These are phyloP conservation scores for Philopedon plagiatum DNA, from an alignment of 2,888 invertebrate genomes.

Conservation along the genomic window DNA sequence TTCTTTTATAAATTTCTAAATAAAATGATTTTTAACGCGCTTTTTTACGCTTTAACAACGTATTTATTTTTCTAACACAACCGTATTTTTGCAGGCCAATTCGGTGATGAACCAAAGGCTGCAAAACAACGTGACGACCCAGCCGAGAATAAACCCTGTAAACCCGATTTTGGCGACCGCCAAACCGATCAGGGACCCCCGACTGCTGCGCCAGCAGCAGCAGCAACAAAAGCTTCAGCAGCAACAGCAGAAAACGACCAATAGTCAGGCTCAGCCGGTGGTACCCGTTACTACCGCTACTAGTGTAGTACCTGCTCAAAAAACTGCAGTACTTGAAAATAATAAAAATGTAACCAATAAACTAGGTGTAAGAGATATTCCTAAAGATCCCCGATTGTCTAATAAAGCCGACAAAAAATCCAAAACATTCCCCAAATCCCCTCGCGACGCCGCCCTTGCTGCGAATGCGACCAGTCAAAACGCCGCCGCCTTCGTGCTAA, in stretches of 20 bases:
- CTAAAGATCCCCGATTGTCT: constrained; percentile 67
- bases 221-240: constrained; percentile 57
- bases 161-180: constrained; percentile 66
- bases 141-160: constrained; percentile 72
- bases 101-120: constrained; percentile 49
- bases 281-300: not conserved
- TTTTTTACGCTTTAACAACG: not conserved
- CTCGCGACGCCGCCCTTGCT: constrained; percentile 32
- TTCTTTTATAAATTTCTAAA: not conserved
- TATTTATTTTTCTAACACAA: constrained; percentile 13
- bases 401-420: constrained; percentile 64
- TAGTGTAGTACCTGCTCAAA: constrained; percentile 60
- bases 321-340: constrained; percentile 63
- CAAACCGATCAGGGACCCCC: constrained; percentile 65
- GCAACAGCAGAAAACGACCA: not conserved
- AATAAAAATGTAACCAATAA: constrained; percentile 68
- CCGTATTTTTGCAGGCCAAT: constrained; percentile 46
- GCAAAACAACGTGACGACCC: constrained; percentile 46
- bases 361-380: constrained; percentile 65
- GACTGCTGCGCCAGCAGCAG: constrained; percentile 31
- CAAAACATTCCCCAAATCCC: constrained; percentile 59
- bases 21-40: too few relatives aligned
- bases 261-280: constrained; percentile 1
- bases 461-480: not conserved
- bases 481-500: not conserved